Base-by-base conservation (phyloP, 2,888 invertebrate species). In the Andrena haemorrhoa region DNA sequence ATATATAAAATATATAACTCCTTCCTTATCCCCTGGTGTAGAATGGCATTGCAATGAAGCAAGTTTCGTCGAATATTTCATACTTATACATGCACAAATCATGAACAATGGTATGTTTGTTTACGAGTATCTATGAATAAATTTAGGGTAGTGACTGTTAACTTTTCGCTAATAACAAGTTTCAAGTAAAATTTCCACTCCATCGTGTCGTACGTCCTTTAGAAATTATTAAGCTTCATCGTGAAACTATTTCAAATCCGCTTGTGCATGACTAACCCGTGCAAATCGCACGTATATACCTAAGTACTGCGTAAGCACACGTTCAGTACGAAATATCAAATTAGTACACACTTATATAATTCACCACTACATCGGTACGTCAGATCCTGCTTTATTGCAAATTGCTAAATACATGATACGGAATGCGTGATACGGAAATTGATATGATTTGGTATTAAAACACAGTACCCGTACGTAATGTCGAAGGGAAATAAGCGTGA, bases 11-110 rank as follows among this genome's bases (percentile, higher is more conserved):
- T 23, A 23, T 41, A 41, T 12, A 71, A 60, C 58, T 60, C 61
- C 75, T 71, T 31, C 61, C 53, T 47, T 23, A 33, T 56, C 63
- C 63, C 63, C 63, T 72, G 10, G 29, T 61, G n/a, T 31, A 23
- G 12, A 49, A 51, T 49, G 23, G n/a, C 41, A 68, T 68, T 47
- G 5, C n/a, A 51, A 72, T 53, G 8, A 56, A 68, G 16, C 29
- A 53, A 47, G 41, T 0, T 74, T 64, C 35, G 8, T 26, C 51
- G 12, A 63, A 60, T 53, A 75, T 61, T 23, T 10, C 0, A 64
- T 29, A 29, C 31, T 60, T 7, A 7, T 35, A 5, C 51, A 41
- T 23, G 58, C n/a, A 63, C 20, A 7, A 20, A 53, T 51, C 58
- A 58, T n/a, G n/a, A 31, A 35, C 10, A 72, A 53, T 63, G 26